phyloP scores from a whole-genome alignment of 2,888 invertebrate species.

The Notocelia uddmanniana region DNA sequence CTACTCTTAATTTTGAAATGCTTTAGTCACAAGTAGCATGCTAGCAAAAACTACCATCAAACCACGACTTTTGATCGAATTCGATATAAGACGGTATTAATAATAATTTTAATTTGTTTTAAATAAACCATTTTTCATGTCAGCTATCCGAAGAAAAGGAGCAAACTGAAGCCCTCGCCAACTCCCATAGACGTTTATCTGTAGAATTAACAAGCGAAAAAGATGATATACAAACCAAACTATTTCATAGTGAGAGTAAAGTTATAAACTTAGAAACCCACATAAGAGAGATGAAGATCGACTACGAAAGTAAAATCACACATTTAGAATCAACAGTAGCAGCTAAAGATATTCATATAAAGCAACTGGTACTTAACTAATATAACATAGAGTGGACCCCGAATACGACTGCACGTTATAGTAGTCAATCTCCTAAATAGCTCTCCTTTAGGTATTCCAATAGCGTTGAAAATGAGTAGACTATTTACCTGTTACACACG shows the following conservation, averaged over 20 bases:
- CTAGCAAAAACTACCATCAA: neutral
- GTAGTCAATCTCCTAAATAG: slow-evolving; percentile 5
- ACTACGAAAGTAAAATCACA: slow-evolving; percentile 86
- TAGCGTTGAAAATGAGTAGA: neutral
- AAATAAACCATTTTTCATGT: slow-evolving; percentile 53
- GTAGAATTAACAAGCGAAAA: slow-evolving; percentile 78
- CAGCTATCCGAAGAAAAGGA: slow-evolving; percentile 83
- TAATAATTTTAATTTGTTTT: neutral
- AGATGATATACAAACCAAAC: slow-evolving; percentile 77
- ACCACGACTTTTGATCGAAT: neutral
- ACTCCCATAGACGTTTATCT: slow-evolving; percentile 74
- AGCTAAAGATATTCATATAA: slow-evolving; percentile 86
- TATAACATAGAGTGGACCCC: slow-evolving; percentile 49
- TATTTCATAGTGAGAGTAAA: slow-evolving; percentile 80
- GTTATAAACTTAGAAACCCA: slow-evolving; percentile 80
- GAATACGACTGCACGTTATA: slow-evolving; percentile 53
- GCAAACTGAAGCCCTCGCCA: slow-evolving; percentile 70
- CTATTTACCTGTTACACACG: neutral
- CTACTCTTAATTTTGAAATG: too few relatives aligned
- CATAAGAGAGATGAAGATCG: slow-evolving; percentile 82
- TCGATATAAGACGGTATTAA: neutral
- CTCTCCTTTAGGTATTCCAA: slow-evolving; percentile 13
- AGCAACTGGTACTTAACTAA: slow-evolving; percentile 85
- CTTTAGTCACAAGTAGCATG: neutral
- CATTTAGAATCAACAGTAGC: slow-evolving; percentile 85